Evolutionary conservation across 2,888 invertebrate genomes (phyloP).

Genomic region (Physocephala rufipes): DNA sequence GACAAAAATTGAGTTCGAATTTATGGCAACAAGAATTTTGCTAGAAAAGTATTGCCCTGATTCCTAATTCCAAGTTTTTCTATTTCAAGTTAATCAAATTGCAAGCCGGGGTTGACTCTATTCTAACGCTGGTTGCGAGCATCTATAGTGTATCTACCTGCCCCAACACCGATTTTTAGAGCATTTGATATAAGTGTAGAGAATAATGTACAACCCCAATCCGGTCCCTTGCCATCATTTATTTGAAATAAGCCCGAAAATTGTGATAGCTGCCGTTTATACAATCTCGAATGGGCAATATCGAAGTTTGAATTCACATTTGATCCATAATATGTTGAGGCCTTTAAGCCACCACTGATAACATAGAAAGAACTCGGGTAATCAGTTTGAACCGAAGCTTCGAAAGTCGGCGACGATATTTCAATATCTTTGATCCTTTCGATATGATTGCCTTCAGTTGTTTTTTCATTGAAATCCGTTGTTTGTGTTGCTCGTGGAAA

Average conservation of each 20-base stretch:
- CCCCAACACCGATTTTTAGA: constrained; percentile 52
- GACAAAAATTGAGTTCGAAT: not conserved
- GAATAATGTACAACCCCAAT: constrained; percentile 52
- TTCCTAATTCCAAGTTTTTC: too few species aligned
- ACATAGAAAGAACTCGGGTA: constrained; percentile 37
- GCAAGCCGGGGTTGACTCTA: not conserved
- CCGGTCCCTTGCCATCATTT: constrained; percentile 38
- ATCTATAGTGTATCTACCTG: constrained; percentile 48
- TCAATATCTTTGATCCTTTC: not conserved
- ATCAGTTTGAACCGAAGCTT: not conserved
- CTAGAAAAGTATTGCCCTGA: too few species aligned
- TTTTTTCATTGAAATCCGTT: not conserved
- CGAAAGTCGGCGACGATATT: not conserved
- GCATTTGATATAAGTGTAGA: constrained; percentile 57
- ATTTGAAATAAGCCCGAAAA: constrained; percentile 50
- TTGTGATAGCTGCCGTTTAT: not conserved
- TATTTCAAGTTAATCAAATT: not conserved
- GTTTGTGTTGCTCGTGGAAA: constrained; percentile 63
- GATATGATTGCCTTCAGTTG: constrained; percentile 36
- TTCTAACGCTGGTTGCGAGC: not conserved
- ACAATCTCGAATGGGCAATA: too few species aligned
- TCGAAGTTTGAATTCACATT: too few species aligned
- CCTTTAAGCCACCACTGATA: too few species aligned
- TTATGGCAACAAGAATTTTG: not conserved
- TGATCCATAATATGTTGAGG: too few species aligned